Conservation (phyloP, 1,140 invertebrate genomes). For the Leucophenga varia region DNA sequence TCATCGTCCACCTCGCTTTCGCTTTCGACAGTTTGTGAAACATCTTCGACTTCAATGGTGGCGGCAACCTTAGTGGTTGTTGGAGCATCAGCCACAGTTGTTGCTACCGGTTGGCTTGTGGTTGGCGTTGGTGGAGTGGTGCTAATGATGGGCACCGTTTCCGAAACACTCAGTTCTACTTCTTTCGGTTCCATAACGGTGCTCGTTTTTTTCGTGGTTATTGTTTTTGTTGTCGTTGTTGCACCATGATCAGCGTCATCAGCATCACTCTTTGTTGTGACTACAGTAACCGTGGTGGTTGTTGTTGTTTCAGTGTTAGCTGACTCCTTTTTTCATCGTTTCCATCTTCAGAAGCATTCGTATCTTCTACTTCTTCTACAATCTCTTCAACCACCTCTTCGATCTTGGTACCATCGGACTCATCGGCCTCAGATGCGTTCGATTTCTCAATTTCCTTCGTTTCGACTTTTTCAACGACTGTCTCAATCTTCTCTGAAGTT, state of each 20-base stretch:
- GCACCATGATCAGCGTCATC: no score
- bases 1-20: slow-evolving; percentile 11
- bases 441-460: background rate
- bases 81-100: no score
- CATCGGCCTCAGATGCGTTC: background rate
- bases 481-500: background rate
- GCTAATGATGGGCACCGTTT: background rate
- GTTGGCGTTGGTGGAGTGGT: background rate
- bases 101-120: no score
- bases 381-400: background rate
- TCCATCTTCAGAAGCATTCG: background rate
- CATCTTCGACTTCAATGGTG: background rate
- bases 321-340: background rate
- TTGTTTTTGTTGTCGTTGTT: slow-evolving; percentile 3
- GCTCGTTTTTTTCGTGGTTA: no score
- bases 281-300: background rate
- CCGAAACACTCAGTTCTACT: background rate
- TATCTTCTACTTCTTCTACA: background rate
- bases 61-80: no score
- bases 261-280: background rate
- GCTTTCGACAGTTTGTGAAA: background rate
- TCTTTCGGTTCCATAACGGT: background rate
- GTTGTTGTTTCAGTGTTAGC: background rate
- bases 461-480: background rate
- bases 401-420: background rate